A percentile compares a stretch with the other conserved stretches of the same genome.
Evolutionary conservation across 2,888 invertebrate species (phyloP).

Genomic region (Ectobius pallidus): DNA sequence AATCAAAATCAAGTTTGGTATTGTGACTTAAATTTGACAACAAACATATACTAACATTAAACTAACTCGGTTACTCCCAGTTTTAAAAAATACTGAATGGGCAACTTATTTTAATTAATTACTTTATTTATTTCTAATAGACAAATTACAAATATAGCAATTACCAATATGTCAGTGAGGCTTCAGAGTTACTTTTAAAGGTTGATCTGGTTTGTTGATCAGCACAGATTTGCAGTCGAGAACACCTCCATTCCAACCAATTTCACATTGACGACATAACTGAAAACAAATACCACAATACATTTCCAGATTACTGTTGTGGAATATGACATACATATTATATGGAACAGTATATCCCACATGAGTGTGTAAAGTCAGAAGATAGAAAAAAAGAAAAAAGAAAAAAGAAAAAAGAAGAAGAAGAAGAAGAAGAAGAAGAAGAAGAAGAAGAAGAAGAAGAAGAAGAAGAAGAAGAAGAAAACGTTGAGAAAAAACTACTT

Average conservation of each 20-base stretch:
- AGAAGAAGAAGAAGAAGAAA: background rate
- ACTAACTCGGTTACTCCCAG: no score
- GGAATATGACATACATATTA: background rate
- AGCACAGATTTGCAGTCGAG: constrained; percentile 72
- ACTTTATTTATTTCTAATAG: no score
- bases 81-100: no score
- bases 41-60: no score
- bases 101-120: no score
- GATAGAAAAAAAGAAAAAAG: background rate
- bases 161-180: background rate
- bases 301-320: background rate
- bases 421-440: background rate
- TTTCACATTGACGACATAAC: constrained; percentile 67
- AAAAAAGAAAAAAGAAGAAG: background rate
- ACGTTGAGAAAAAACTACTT: background rate
- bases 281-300: constrained; percentile 54
- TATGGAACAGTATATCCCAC: background rate
- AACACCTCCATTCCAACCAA: constrained; percentile 66
- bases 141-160: no score
- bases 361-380: background rate
- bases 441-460: background rate
- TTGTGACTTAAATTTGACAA: no score
- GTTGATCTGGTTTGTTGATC: constrained; percentile 81
- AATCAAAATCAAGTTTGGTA: no score
- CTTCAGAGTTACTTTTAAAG: constrained; percentile 54